phyloP scores from a whole-genome alignment of 2,113 vertebrate species.

The Irena cyanogastra region DNA sequence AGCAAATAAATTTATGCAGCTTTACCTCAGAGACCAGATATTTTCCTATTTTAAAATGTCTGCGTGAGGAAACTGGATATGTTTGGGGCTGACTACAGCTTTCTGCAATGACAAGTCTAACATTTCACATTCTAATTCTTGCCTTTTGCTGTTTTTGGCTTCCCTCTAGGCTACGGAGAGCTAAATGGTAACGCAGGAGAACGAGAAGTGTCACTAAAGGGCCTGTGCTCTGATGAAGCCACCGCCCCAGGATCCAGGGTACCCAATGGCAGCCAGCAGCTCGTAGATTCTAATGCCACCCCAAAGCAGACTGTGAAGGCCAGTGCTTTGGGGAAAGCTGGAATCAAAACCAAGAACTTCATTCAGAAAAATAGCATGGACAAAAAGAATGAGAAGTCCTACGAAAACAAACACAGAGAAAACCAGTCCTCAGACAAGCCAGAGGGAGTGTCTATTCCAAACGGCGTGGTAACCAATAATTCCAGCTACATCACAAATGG shows the following conservation, averaged over 20 bases:
- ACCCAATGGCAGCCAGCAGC: constrained; percentile 79
- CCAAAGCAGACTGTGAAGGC: constrained; percentile 73
- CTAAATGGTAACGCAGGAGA: constrained; percentile 79
- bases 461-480: constrained; percentile 81
- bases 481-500: constrained; percentile 89
- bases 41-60: constrained; percentile 4
- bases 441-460: constrained; percentile 81
- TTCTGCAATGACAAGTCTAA: neutral
- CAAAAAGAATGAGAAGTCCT: constrained; percentile 88
- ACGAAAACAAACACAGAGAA: constrained; percentile 83
- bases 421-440: constrained; percentile 80
- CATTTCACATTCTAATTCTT: constrained; percentile 15
- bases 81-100: constrained; percentile 1
- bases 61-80: neutral
- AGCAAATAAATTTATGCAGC: neutral
- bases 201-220: constrained; percentile 72
- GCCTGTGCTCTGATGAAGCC: constrained; percentile 69
- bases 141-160: constrained; percentile 28
- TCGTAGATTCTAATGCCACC: constrained; percentile 56
- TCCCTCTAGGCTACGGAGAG: constrained; percentile 74
- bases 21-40: neutral
- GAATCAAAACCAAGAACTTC: constrained; percentile 84
- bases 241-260: constrained; percentile 70
- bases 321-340: constrained; percentile 77
- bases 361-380: constrained; percentile 90